Conservation (phyloP, 2,888 invertebrate species). For the Pecten maximus region DNA sequence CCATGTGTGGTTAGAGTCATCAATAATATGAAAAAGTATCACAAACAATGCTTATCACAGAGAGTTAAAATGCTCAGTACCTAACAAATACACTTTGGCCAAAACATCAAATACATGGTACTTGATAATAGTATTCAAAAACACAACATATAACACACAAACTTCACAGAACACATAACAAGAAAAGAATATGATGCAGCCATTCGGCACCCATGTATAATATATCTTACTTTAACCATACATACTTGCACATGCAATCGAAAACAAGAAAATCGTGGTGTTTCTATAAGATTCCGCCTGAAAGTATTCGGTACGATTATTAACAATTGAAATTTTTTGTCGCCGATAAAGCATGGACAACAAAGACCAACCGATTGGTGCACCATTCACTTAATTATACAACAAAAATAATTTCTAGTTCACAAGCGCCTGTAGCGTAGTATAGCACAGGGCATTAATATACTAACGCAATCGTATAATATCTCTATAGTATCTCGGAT, state of each 20-base stretch:
- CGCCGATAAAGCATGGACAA: too few relatives aligned
- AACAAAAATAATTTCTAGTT: background rate
- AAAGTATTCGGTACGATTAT: too few relatives aligned
- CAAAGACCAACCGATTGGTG: too few relatives aligned
- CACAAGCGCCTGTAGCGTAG: background rate
- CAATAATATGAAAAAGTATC: background rate
- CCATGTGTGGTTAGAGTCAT: background rate
- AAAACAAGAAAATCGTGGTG: background rate
- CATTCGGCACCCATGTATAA: background rate
- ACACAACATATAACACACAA: background rate
- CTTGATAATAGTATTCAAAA: background rate
- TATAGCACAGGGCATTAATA: background rate
- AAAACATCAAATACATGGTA: background rate
- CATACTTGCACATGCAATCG: background rate
- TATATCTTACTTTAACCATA: background rate
- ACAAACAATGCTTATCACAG: background rate
- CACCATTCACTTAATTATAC: background rate
- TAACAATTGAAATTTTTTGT: too few relatives aligned
- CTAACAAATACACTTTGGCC: background rate
- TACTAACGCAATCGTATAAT: too few relatives aligned
- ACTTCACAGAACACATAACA: slow-evolving; percentile 1
- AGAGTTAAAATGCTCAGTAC: background rate
- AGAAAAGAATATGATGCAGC: background rate
- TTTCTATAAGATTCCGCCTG: too few relatives aligned
- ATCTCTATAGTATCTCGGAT: too few relatives aligned